phyloP scores from a whole-genome alignment of 1,140 invertebrate species.

The Nymphalis io region DNA sequence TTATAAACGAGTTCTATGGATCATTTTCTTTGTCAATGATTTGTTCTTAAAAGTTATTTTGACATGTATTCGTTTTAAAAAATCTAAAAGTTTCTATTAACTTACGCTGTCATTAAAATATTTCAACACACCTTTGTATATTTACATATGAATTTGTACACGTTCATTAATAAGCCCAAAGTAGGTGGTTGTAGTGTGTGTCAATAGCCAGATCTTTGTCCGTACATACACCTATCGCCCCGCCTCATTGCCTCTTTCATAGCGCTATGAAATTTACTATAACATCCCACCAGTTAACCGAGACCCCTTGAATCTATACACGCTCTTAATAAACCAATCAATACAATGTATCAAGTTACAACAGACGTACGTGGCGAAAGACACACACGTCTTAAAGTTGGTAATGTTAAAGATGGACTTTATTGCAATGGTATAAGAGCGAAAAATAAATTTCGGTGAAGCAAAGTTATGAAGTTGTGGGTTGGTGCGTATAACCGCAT shows the following conservation, averaged over 20 bases:
- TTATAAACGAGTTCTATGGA: constrained; percentile 46
- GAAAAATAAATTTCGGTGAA: constrained; percentile 26
- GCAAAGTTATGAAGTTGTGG: constrained; percentile 44
- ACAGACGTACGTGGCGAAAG: constrained; percentile 52
- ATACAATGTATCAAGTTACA: constrained; percentile 65
- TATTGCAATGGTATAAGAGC: constrained; percentile 50
- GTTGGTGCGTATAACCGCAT: constrained; percentile 74
- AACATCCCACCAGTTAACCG: constrained; percentile 52
- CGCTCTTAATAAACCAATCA: constrained; percentile 71
- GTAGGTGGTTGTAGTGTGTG: constrained; percentile 57
- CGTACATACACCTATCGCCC: constrained; percentile 68
- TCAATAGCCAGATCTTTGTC: constrained; percentile 62
- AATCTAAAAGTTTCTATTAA: background rate
- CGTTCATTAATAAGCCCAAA: constrained; percentile 54
- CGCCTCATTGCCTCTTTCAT: constrained; percentile 74
- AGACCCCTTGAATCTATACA: constrained; percentile 68
- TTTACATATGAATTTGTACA: constrained; percentile 30
- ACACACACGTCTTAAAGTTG: constrained; percentile 37
- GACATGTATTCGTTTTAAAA: background rate
- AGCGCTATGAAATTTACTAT: constrained; percentile 68
- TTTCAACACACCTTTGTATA: constrained; percentile 19
- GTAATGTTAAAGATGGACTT: constrained; percentile 43
- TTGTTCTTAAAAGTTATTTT: background rate
- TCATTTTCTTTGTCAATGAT: constrained; percentile 19
- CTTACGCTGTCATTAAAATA: constrained; percentile 8